These are phyloP conservation scores for Suillia variegata DNA, from an alignment of 2,888 invertebrate species.

Conservation along the genomic window DNA sequence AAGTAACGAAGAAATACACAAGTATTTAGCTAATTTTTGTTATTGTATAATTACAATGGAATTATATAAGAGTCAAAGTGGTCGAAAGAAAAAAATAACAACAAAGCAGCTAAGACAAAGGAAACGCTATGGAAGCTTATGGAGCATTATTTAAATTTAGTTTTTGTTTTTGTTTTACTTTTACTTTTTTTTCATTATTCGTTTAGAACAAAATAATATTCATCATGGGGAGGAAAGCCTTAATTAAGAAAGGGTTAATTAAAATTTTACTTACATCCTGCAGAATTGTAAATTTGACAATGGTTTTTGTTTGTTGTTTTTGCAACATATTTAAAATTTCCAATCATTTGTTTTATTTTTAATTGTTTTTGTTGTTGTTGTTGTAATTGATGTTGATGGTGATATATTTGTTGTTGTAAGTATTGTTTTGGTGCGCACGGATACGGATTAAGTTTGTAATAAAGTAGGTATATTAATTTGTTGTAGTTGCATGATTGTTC, in stretches of 20 bases:
- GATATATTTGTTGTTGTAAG: slow-evolving; percentile 14
- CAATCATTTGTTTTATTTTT: slow-evolving; percentile 8
- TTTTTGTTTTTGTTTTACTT: background rate
- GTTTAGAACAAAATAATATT: background rate
- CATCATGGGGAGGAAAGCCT: background rate
- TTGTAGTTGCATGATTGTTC: background rate
- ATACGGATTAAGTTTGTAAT: background rate
- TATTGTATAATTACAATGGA: too few species aligned
- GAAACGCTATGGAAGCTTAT: background rate
- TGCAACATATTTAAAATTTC: background rate
- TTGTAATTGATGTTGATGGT: slow-evolving; percentile 13
- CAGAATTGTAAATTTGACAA: background rate
- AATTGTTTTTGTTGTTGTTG: slow-evolving; percentile 9
- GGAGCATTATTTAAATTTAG: background rate
- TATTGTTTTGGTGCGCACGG: background rate
- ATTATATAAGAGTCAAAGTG: too few species aligned
- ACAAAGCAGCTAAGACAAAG: slow-evolving; percentile 1
- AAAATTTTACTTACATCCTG: slow-evolving; percentile 16
- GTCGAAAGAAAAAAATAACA: too few species aligned
- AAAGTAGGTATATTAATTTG: background rate
- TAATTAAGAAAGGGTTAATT: background rate
- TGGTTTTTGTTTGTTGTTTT: background rate
- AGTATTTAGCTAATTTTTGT: too few species aligned
- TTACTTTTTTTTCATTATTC: background rate
- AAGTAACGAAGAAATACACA: too few species aligned